phyloP scores from a whole-genome alignment of 2,888 invertebrate genomes.

The Leucania comma region DNA sequence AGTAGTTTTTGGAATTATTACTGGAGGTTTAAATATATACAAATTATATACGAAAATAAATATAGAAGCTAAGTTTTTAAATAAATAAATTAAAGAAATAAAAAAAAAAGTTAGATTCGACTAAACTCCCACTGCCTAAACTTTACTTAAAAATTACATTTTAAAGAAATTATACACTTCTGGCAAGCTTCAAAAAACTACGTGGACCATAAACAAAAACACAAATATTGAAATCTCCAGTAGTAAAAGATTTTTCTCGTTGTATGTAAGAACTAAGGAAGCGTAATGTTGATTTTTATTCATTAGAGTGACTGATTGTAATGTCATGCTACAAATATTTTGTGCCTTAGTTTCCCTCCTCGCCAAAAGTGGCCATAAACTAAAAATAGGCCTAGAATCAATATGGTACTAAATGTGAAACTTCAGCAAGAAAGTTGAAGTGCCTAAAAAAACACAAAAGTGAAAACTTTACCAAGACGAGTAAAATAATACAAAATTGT shows the following conservation, averaged over 20 bases:
- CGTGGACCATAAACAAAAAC: constrained; percentile 7
- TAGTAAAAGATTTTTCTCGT: constrained; percentile 48
- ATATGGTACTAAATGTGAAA: constrained; percentile 50
- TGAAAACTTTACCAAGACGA: too few relatives aligned
- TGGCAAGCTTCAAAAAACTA: background rate
- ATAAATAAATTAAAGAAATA: background rate
- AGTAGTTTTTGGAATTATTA: constrained; percentile 48
- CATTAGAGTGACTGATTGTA: constrained; percentile 70
- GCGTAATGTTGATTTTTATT: constrained; percentile 70
- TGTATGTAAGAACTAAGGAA: constrained; percentile 65
- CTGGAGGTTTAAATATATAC: constrained; percentile 45
- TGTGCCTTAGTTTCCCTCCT: constrained; percentile 58
- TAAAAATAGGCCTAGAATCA: constrained; percentile 47
- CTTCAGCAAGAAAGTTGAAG: background rate
- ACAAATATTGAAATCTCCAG: constrained; percentile 44
- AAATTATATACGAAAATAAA: background rate
- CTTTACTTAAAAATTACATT: background rate
- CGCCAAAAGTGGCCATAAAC: constrained; percentile 34
- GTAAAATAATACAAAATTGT: too few relatives aligned
- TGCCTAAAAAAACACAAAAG: too few relatives aligned
- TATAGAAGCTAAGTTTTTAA: background rate
- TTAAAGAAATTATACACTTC: background rate
- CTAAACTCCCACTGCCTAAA: background rate
- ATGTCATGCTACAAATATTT: constrained; percentile 73
- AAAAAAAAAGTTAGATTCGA: background rate